Percentiles rank a stretch among this genome's conserved stretches.
These are phyloP conservation scores for Chionoecetes opilio DNA, from an alignment of 1,140 invertebrate genomes.

Conservation along the genomic window DNA sequence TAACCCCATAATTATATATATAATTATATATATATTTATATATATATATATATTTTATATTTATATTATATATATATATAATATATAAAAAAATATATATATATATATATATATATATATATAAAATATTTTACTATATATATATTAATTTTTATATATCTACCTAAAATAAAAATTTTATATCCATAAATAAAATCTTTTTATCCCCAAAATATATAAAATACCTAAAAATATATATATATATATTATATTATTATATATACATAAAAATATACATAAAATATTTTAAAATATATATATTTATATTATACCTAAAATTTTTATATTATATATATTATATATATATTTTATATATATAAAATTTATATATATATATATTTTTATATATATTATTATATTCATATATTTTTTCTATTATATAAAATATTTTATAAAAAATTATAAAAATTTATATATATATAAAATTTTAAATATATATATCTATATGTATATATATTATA, in stretches of 20 bases:
- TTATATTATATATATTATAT: neutral
- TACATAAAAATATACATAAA: neutral
- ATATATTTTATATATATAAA: neutral
- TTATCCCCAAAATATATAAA: neutral
- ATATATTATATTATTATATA: neutral
- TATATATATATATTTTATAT: slow-evolving; percentile 24
- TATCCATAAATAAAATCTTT: neutral
- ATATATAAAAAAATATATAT: neutral
- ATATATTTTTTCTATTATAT: neutral
- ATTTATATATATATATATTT: slow-evolving; percentile 24
- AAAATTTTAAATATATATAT: neutral
- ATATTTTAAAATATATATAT: no score
- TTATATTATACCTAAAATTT: neutral
- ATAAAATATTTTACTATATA: no score
- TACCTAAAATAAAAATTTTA: neutral
- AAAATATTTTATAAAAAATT: neutral
- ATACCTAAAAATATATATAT: neutral
- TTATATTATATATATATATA: neutral
- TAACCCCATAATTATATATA: neutral
- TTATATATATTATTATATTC: neutral
- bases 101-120: slow-evolving; percentile 32
- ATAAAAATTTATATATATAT: neutral
- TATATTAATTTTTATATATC: neutral
- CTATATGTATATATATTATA: slow-evolving; percentile 32
- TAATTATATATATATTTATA: neutral